These are phyloP conservation scores for Epinotia demarniana DNA, from an alignment of 2,888 invertebrate genomes.

Conservation along the genomic window DNA sequence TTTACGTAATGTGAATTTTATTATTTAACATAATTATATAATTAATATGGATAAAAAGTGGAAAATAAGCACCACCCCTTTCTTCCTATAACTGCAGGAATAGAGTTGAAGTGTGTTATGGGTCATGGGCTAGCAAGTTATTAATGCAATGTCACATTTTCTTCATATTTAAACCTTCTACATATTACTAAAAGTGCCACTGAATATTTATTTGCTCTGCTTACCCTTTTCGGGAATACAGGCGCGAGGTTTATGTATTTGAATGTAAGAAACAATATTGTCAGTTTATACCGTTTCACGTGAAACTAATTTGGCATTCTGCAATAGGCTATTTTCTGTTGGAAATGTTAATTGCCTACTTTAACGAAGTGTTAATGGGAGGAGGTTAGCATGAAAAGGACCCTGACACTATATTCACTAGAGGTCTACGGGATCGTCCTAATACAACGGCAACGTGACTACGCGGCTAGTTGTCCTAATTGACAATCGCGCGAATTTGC, in stretches of 20 bases:
- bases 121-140: background rate
- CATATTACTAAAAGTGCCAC: too few species aligned
- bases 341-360: slow-evolving; percentile 13
- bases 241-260: too few species aligned
- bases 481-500: too few species aligned
- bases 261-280: background rate
- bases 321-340: background rate
- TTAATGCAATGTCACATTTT: background rate
- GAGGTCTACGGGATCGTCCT: background rate
- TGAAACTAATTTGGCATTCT: background rate
- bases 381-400: background rate
- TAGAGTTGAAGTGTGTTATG: too few species aligned
- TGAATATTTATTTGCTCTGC: too few species aligned
- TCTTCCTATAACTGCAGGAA: too few species aligned
- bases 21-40: background rate
- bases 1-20: slow-evolving; percentile 7
- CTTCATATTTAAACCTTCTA: background rate
- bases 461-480: too few species aligned
- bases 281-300: background rate
- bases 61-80: too few species aligned
- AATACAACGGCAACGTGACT: too few species aligned
- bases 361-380: slow-evolving; percentile 8
- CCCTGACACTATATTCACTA: slow-evolving; percentile 1
- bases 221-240: too few species aligned
- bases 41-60: background rate